These are phyloP conservation scores for Rallus crepitans DNA, from an alignment of 2,797 vertebrate genomes.

Conservation along the genomic window DNA sequence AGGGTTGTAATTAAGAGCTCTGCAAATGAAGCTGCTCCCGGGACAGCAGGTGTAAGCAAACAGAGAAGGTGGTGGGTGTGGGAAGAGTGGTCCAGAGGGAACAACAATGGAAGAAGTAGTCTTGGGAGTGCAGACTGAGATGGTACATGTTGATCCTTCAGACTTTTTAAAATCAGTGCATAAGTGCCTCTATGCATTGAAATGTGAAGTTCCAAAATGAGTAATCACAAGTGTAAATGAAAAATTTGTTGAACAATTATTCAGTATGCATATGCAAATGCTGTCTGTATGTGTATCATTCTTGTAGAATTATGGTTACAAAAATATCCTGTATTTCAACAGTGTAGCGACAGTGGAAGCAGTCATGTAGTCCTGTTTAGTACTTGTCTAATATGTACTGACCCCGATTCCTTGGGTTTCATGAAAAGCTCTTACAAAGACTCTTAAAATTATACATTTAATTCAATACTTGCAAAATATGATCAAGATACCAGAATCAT, in stretches of 20 bases:
- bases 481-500: background rate
- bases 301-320: background rate
- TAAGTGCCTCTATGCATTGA: background rate
- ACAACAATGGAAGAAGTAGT: background rate
- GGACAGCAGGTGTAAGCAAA: background rate
- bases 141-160: background rate
- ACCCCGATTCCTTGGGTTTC: background rate
- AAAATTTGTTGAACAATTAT: background rate
- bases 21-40: background rate
- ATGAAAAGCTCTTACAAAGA: background rate
- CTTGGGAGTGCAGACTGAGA: background rate
- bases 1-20: background rate
- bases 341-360: background rate
- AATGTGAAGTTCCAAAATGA: background rate
- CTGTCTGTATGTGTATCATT: background rate
- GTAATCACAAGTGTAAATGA: background rate
- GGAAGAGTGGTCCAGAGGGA: background rate
- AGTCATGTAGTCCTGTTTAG: background rate
- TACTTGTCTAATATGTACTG: background rate
- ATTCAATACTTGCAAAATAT: background rate
- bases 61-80: background rate
- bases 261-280: background rate
- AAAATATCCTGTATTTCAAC: background rate
- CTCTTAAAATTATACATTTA: background rate
- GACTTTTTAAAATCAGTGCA: background rate